Percentiles rank a stretch among this genome's conserved stretches.
Conservation (phyloP, 2,888 invertebrate species). For the Tipula unca region DNA sequence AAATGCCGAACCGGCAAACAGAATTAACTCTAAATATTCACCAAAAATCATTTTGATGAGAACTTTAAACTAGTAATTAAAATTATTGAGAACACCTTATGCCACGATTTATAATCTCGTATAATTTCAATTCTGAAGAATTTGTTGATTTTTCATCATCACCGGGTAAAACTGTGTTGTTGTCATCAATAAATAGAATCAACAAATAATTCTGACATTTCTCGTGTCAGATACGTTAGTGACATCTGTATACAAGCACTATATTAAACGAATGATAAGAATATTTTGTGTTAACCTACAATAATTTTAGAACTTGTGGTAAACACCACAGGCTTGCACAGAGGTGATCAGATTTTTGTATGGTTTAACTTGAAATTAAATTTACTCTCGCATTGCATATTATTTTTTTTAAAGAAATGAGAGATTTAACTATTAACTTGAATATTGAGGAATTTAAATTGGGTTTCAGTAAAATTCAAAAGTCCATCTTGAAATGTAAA, state of each 20-base stretch:
- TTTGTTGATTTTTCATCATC: slow-evolving; percentile 1
- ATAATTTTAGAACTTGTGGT: background rate
- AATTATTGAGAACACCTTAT: background rate
- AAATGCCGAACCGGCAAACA: slow-evolving; percentile 26
- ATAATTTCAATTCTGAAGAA: background rate
- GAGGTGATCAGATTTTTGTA: too few relatives aligned
- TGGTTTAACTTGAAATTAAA: too few relatives aligned
- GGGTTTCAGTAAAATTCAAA: too few relatives aligned
- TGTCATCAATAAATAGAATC: background rate
- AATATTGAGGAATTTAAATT: too few relatives aligned
- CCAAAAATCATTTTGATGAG: background rate
- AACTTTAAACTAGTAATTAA: background rate
- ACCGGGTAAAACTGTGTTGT: background rate
- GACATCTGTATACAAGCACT: background rate
- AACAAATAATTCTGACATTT: background rate
- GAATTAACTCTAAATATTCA: slow-evolving; percentile 23
- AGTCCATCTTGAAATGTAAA: too few relatives aligned
- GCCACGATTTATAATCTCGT: background rate
- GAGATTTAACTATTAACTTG: too few relatives aligned
- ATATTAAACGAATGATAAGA: background rate
- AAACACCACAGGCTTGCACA: background rate
- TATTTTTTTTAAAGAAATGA: too few relatives aligned
- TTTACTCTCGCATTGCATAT: too few relatives aligned
- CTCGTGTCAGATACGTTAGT: background rate
- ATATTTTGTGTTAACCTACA: background rate